Evolutionary conservation across 2,113 vertebrate genomes (phyloP), one percentile per base, ranked within the genome.

Genomic region (Melanostigma gelatinosum): DNA sequence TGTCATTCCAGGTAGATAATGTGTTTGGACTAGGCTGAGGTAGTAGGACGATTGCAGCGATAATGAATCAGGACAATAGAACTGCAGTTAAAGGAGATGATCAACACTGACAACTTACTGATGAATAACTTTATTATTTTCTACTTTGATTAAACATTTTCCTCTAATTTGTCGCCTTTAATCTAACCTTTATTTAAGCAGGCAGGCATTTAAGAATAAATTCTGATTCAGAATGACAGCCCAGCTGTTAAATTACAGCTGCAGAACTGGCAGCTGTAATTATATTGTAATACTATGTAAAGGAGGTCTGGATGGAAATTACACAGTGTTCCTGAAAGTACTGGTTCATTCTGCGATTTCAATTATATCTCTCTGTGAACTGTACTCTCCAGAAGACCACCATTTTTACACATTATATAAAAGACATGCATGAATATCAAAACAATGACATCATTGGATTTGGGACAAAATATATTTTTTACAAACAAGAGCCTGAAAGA

Each of bases 41-140:
- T 70, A 66, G 82, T 7, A 65, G 50, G 77, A 60, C 90, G 82
- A 88, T 88, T 76, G 62, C 81, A 15, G 48, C 9, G 65, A 84
- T 87, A 92, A 92, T 88, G 82, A 89, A 91, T 78, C 12, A 32
- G 1, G 88, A 90, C 86, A 77, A 72, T 79, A 72, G 72, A 79
- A 61, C 40, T 65, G 85, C 61, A 70, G 78, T 79, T 83, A 77
- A 62, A 83, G 75, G 62, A 69, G 48, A 77, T 87, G 84, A 93
- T 93, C 87, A 92, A 88, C 88, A 79, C 70, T 92, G 92, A 93
- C 92, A 92, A 78, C 69, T 72, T 89, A 62, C 64, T 82, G 8
- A 87, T 89, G 91, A 92, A 91, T 84, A 86, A 84, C 88, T 91
- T 90, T 75, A 87, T 87, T 88, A 87, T 93, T 87, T 89, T 90